Evolutionary conservation across 2,888 invertebrate species (phyloP).

Genomic region (Zygothrica quintamaculata): DNA sequence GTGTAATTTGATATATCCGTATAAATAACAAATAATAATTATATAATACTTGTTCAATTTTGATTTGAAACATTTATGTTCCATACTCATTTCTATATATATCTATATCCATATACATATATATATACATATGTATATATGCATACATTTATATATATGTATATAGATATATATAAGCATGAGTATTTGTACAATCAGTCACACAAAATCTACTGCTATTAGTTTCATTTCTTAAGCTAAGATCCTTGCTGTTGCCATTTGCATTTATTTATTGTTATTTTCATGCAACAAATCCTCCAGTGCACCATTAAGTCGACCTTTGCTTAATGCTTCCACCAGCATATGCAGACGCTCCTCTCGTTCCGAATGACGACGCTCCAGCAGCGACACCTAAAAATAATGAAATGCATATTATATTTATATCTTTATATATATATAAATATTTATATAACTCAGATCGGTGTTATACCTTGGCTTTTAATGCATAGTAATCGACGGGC

Average conservation of each 20-base stretch:
- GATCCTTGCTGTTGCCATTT: conserved; percentile 18
- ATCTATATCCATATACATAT: no score
- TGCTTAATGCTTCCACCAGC: conserved; percentile 84
- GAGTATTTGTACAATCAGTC: conserved; percentile 30
- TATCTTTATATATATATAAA: no score
- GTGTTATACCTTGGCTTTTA: conserved; percentile 84
- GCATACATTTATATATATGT: conserved; percentile 33
- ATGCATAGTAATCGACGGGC: conserved; percentile 84
- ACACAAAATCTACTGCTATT: conserved; percentile 5
- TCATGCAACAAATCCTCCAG: conserved; percentile 82
- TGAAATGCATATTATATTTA: neutral
- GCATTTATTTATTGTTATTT: conserved; percentile 82
- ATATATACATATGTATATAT: conserved; percentile 2
- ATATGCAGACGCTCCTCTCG: conserved; percentile 84
- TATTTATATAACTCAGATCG: conserved; percentile 1
- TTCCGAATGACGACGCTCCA: conserved; percentile 84
- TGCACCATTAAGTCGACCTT: conserved; percentile 84
- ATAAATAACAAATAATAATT: conserved; percentile 21
- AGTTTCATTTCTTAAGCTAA: neutral
- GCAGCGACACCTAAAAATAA: conserved; percentile 81
- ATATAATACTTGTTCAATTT: conserved; percentile 20
- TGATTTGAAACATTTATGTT: conserved; percentile 19
- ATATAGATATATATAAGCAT: neutral
- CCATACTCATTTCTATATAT: conserved; percentile 2
- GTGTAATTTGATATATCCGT: conserved; percentile 21